Base-by-base conservation (phyloP, 2,113 vertebrate species). In the Spermophilus dauricus region DNA sequence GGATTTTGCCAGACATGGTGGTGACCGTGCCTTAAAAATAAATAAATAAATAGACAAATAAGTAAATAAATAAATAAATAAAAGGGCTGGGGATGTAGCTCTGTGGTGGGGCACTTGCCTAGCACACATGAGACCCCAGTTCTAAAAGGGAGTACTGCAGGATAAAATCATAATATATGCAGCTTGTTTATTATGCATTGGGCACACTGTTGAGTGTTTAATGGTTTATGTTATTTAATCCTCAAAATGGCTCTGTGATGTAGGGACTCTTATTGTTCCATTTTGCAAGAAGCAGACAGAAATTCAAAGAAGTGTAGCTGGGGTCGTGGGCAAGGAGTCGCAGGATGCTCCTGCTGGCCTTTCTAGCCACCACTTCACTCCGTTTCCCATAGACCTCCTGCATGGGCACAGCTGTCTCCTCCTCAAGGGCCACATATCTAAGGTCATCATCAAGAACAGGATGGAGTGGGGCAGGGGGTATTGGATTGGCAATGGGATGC, bases 401-500 rank as follows among this genome's bases (percentile, higher is more conserved):
- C 24, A 30, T 0, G 0, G 9, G n/a, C 63, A 56, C 17, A 78
- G 28, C 22, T 16, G 1, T 51, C 61, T 95, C 76, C 81, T 87
- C n/a, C 48, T 61, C 14, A 34, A n/a, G 26, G 85, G 53, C 65
- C 90, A 0, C 53, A 91, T 18, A 30, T n/a, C 73, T 81, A 48
- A 86, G 70, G 78, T 72, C 84, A 86, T 48, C 1, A 28, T 88
- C 76, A 34, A 82, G 2, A 28, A 56, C 73, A 86, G 86, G 51
- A 48, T 69, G 56, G 22, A 88, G 72, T 7, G 5, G 67, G 45
- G 45, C 45, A 1, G 45, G 45, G 0, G 61, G 61, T 26, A 63
- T 63, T 28, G 61, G 24, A 8, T 22, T 83, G 78, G 61, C 83
- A 26, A 37, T 0, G 0, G 13, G 65, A 78, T 0, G 0, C 45